These are phyloP conservation scores for Cygnus buccinator DNA, from an alignment of 2,113 vertebrate species.

Conservation along the genomic window DNA sequence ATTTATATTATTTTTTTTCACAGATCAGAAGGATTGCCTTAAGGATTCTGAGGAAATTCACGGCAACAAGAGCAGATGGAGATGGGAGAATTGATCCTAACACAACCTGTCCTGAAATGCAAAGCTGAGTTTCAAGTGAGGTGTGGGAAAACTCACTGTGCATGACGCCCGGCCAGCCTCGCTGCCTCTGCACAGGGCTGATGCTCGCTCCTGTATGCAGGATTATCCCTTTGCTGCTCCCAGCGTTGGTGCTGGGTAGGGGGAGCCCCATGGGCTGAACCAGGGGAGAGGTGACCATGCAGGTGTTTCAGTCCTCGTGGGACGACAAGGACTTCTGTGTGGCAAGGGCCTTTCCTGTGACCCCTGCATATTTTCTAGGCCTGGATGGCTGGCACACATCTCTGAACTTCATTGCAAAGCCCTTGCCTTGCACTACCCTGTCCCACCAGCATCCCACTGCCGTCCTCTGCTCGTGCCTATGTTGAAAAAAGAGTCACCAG, in stretches of 20 bases:
- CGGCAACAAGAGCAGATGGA: neutral
- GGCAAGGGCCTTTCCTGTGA: neutral
- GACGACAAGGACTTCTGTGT: neutral
- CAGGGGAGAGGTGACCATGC: neutral
- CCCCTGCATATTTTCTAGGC: neutral
- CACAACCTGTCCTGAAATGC: fast-evolving
- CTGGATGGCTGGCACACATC: fast-evolving
- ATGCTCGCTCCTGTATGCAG: fast-evolving
- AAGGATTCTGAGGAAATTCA: fast-evolving
- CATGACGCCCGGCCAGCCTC: fast-evolving
- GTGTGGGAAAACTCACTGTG: too few relatives aligned
- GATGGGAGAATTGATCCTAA: neutral
- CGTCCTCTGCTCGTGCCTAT: neutral
- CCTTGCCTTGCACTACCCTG: neutral
- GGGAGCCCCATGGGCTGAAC: neutral
- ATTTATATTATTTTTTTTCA: neutral
- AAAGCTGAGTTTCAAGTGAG: fast-evolving
- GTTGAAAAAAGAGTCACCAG: fast-evolving
- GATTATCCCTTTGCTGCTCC: neutral
- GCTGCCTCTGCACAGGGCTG: neutral
- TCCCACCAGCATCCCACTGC: neutral
- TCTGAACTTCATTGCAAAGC: neutral
- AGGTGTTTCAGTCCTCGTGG: fast-evolving
- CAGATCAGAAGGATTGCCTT: neutral
- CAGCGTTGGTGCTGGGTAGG: neutral